Base-by-base conservation (phyloP, 2,888 invertebrate genomes). In the Cryptosula pallasiana region DNA sequence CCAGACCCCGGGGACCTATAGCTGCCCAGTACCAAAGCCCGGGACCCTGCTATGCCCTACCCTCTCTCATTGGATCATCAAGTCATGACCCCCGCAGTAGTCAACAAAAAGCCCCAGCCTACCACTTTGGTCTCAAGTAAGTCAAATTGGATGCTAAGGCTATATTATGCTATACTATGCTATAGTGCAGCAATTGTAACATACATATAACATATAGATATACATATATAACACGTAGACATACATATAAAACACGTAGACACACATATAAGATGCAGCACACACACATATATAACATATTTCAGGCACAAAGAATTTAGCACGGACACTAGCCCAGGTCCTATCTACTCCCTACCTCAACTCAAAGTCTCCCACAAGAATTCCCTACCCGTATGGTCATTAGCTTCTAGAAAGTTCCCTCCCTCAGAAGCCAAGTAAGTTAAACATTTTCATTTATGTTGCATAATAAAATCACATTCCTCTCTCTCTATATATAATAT, bases 1-100 rank as follows among this genome's bases (percentile, higher is more conserved):
- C 79, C 16, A 75, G 74, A 35, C 78, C 79, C 3, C 73, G 80
- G 9, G 76, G 76, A 5, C 80, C 80, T 23, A 77, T 80, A n/a
- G 78, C 78, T 54, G 80, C 79, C 45, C 76, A 76, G 79, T 78
- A 77, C 74, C 71, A 72, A 25, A 77, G 79, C 69, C 80, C 80
- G 1, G 80, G 80, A 20, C 80, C 80, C 0, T 77, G 77, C 72
- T 80, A 80, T 72, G 74, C 70, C 29, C 75, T 80, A 16, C 79
- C 79, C 2, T 74, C 77, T 35, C 73, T 80, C 16, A 75, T 78
- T 9, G 80, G 80, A n/a, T 69, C 74, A 55, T 54, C 29, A 2
- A 45, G 57, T n/a, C 80, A 80, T 72, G 80, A 80, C 73, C 79
- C 79, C 13, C 73, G 79, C 23, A 76, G 76, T 71, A 75, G 74